Conservation (phyloP, 2,113 vertebrate genomes). For the Bungarus multicinctus region DNA sequence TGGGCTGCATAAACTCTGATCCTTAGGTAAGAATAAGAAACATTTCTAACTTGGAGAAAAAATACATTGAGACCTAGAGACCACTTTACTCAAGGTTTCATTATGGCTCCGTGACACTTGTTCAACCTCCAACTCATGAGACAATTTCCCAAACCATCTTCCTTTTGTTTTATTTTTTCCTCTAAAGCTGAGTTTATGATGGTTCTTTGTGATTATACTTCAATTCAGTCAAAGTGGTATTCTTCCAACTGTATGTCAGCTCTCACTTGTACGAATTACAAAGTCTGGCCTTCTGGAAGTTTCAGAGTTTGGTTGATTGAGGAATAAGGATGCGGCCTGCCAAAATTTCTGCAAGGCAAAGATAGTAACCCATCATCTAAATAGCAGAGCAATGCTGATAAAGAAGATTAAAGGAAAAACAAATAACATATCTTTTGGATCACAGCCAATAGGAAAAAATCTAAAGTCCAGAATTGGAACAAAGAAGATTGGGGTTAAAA, state of each 20-base stretch:
- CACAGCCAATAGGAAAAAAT: not conserved
- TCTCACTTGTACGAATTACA: not conserved
- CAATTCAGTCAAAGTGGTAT: not conserved
- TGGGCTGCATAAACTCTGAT: not conserved
- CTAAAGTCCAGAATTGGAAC: not conserved
- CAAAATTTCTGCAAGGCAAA: not conserved
- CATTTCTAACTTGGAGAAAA: not conserved
- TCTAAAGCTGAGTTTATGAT: not conserved
- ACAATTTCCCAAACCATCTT: not conserved
- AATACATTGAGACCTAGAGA: not conserved
- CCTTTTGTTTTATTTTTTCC: not conserved
- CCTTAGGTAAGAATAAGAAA: not conserved
- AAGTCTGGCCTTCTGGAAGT: not conserved
- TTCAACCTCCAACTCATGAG: not conserved
- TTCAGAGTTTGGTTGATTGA: not conserved
- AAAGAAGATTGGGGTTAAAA: not conserved
- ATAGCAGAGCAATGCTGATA: not conserved
- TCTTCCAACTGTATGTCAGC: not conserved
- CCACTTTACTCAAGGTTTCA: not conserved
- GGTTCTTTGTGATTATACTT: not conserved
- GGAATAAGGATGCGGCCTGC: not conserved
- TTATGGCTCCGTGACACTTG: not conserved
- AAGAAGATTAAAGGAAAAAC: not conserved
- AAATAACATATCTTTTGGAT: not conserved
- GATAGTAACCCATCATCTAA: not conserved